Evolutionary conservation across 2,888 invertebrate genomes (phyloP).

Genomic region (Acanthosepion lycidas): DNA sequence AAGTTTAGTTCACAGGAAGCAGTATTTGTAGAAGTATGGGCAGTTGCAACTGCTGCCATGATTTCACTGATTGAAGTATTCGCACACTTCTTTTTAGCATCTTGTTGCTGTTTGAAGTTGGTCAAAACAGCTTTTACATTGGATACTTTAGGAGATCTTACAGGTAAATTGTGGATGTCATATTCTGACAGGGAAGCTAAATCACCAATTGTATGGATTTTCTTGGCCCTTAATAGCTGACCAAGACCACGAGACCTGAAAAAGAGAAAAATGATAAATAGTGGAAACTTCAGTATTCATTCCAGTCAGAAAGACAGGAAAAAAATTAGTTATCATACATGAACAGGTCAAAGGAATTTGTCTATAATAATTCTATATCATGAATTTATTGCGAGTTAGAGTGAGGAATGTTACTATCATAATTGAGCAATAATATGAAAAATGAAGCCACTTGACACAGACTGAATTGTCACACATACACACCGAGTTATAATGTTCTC

Average conservation of each 20-base stretch:
- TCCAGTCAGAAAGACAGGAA: background rate
- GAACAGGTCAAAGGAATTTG: too few species aligned
- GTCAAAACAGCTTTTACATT: constrained; percentile 63
- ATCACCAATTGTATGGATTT: constrained; percentile 70
- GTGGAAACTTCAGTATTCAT: background rate
- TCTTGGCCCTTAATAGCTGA: constrained; percentile 67
- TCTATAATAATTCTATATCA: too few species aligned
- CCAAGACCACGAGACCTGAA: constrained; percentile 69
- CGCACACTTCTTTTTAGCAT: constrained; percentile 50
- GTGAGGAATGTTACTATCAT: too few species aligned
- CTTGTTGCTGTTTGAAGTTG: constrained; percentile 54
- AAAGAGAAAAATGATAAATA: background rate
- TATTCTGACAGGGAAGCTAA: constrained; percentile 66
- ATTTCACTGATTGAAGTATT: constrained; percentile 15
- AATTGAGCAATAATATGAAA: too few species aligned
- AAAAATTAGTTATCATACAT: background rate
- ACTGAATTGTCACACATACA: too few species aligned
- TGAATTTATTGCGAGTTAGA: too few species aligned
- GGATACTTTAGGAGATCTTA: constrained; percentile 68
- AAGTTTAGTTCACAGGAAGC: background rate
- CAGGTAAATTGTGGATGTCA: constrained; percentile 69
- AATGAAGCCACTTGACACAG: too few species aligned
- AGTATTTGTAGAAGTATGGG: background rate
- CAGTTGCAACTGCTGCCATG: constrained; percentile 23
- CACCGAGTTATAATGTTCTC: too few species aligned